These are phyloP conservation scores for Spodoptera littoralis DNA, from an alignment of 2,888 invertebrate species.

Conservation along the genomic window DNA sequence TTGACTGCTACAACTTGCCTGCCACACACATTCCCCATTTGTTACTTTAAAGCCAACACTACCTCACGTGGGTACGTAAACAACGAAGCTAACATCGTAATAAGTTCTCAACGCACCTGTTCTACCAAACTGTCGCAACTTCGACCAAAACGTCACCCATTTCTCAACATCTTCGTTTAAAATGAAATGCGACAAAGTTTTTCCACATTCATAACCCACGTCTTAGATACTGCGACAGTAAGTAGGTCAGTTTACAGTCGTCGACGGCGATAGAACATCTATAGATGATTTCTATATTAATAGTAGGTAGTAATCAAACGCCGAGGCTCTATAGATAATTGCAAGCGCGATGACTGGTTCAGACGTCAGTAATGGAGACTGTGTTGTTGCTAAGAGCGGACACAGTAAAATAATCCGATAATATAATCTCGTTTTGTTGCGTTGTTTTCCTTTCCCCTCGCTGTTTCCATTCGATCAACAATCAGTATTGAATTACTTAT, in stretches of 20 bases:
- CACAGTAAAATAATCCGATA: conserved; percentile 30
- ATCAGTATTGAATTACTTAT: conserved; percentile 39
- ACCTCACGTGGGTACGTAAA: conserved; percentile 4
- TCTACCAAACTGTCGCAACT: conserved; percentile 1
- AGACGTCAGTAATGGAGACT: conserved; percentile 47
- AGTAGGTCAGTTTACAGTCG: conserved; percentile 37
- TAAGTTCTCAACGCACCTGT: conserved; percentile 12
- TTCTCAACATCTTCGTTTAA: conserved; percentile 20
- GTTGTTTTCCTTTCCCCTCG: conserved; percentile 27
- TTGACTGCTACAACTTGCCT: conserved; percentile 47
- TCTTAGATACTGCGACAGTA: conserved; percentile 25
- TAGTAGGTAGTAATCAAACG: conserved; percentile 47
- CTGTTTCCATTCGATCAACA: conserved; percentile 41
- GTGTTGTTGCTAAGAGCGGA: conserved; percentile 32
- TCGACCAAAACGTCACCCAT: conserved; percentile 8
- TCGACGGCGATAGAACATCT: conserved; percentile 24
- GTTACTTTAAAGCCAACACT: conserved; percentile 31
- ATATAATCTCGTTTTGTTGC: conserved; percentile 30
- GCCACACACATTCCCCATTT: conserved; percentile 41
- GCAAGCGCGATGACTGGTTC: conserved; percentile 44
- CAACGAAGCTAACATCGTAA: conserved; percentile 8
- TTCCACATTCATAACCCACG: conserved; percentile 11
- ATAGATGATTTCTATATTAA: conserved; percentile 53
- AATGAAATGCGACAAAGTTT: conserved; percentile 22
- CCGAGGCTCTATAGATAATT: conserved; percentile 45